A percentile compares a stretch with the other conserved stretches of the same genome.
Conservation (phyloP, 2,113 vertebrate genomes). For the Geococcyx californianus region DNA sequence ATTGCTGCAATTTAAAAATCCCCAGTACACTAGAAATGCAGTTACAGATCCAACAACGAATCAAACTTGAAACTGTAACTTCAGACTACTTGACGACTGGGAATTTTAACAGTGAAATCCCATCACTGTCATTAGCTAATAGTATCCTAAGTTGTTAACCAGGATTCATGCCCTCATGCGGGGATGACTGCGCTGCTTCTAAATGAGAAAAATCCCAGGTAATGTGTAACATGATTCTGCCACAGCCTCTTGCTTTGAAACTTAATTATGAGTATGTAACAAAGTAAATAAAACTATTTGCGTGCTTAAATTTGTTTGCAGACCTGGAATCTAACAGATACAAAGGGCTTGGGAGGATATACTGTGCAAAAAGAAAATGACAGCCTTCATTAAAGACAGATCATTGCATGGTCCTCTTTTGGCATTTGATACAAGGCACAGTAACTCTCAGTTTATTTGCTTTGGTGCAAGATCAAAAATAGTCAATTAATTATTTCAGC, state of each 20-base stretch:
- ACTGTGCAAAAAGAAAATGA: background rate
- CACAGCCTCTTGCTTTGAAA: background rate
- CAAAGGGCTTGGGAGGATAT: background rate
- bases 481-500: too few relatives aligned
- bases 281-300: background rate
- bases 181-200: background rate
- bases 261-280: background rate
- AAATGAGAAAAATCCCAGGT: background rate
- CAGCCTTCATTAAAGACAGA: background rate
- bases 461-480: background rate
- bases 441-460: background rate
- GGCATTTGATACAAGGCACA: background rate
- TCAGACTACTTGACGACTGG: background rate
- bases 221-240: fast-evolving
- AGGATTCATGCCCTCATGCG: background rate
- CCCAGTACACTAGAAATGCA: background rate
- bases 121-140: background rate
- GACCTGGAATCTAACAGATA: background rate
- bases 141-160: background rate
- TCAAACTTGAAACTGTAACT: background rate
- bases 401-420: background rate
- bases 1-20: slow-evolving; percentile 8
- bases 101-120: background rate
- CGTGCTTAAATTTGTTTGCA: background rate
- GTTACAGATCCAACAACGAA: background rate